Evolutionary conservation across 2,888 invertebrate species (phyloP), one percentile per base, ranked within the genome.

Genomic region (Dyspetes luteomarginatus): DNA sequence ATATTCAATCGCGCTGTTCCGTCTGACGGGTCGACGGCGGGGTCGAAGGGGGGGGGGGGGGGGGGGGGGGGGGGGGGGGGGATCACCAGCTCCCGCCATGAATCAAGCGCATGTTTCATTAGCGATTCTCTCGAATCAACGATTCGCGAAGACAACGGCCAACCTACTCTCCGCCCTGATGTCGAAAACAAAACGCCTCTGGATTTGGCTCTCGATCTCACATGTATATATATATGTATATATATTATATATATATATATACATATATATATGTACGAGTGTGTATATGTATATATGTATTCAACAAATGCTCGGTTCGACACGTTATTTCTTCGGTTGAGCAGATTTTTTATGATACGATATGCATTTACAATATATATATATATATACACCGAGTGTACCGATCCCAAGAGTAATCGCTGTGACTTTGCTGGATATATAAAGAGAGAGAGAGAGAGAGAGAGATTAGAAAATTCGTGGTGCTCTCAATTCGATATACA

Each of bases 171-270:
- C 91, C 91, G 91, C 91, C 91, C 90, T 85, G 85, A 82, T 86
- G 85, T 85, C 83, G 85, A 91, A 89, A 91, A 91, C 91, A 91
- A 91, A 91, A 91, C 91, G 91, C 91, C 91, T 91, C 85, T 86
- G 84, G 88, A 89, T 87, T n/a, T n/a, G n/a, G n/a, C n/a, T n/a
- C n/a, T n/a, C n/a, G n/a, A n/a, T n/a, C n/a, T n/a, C n/a, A n/a
- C n/a, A n/a, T n/a, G n/a, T n/a, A n/a, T n/a, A n/a, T n/a, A n/a
- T 9, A 36, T 36, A 36, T 36, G 36, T 36, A 30, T 7, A 30
- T 4, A 12, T 12, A 36, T 12, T 36, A 36, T 36, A 36, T 36
- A 12, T 50, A 19, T 28, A 67, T 17, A 28, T 50, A 26, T 48
- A 58, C n/a, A n/a, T n/a, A n/a, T n/a, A n/a, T n/a, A n/a, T n/a